Evolutionary conservation across 2,888 invertebrate genomes (phyloP).

Genomic region (Cataglyphis livida): DNA sequence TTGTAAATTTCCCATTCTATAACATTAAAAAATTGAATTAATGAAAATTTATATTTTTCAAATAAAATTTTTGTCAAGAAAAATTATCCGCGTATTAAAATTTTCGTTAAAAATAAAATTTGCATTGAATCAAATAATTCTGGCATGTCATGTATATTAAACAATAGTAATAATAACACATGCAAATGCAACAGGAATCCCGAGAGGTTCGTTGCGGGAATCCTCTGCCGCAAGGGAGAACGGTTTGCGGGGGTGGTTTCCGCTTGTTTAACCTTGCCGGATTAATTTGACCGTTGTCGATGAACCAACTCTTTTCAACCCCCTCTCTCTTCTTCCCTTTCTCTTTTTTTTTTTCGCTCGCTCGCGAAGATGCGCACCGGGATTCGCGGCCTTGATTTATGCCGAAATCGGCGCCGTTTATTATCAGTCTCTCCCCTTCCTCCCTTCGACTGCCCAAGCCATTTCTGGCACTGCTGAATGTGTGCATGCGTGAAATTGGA

Average conservation of each 20-base stretch:
- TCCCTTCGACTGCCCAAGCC: conserved; percentile 2
- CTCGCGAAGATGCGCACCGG: conserved; percentile 65
- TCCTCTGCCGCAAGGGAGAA: conserved; percentile 31
- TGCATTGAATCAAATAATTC: conserved; percentile 21
- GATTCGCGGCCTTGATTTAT: conserved; percentile 81
- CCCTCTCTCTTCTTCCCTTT: no score
- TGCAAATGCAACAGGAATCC: conserved; percentile 51
- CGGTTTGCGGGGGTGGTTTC: conserved; percentile 65
- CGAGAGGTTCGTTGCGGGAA: conserved; percentile 39
- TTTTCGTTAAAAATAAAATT: conserved; percentile 15
- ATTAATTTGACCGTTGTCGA: conserved; percentile 75
- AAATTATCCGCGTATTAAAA: conserved; percentile 23
- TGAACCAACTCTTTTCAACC: conserved; percentile 49
- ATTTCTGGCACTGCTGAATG: conserved; percentile 72
- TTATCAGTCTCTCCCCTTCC: conserved; percentile 66
- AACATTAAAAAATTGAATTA: neutral
- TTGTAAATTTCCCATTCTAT: neutral
- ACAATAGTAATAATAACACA: conserved; percentile 53
- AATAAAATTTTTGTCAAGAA: neutral
- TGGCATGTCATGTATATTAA: conserved; percentile 32
- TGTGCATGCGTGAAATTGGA: conserved; percentile 84
- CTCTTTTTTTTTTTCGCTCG: conserved; percentile 14
- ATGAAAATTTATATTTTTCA: neutral
- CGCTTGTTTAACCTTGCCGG: conserved; percentile 76
- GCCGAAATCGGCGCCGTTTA: conserved; percentile 81